Evolutionary conservation across 2,797 vertebrate genomes (phyloP), one percentile per base, ranked within the genome.

Genomic region (Alfaro cultratus): DNA sequence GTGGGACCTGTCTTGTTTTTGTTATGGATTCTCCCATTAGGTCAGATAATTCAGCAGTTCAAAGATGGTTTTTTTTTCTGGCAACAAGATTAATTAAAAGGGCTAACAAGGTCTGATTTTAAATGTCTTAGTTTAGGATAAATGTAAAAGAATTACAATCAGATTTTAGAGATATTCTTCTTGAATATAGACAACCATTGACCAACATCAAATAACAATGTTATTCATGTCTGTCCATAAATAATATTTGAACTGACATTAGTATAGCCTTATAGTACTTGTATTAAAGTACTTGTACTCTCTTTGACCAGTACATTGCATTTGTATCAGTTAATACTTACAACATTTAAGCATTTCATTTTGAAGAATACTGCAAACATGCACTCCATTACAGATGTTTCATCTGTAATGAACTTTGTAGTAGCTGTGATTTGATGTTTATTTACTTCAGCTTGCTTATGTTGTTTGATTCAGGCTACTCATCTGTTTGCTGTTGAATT

Each of bases 331-430:
- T 70, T 70, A 43, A 43, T 23, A 43, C 60, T 36, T 64, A 36
- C 60, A 64, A 41, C 36, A n/a, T 70, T 70, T 26, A 39, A 15
- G 67, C 39, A n/a, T 70, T 70, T 70, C 23, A 70, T 46, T 71
- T 71, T n/a, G 26, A 71, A 46, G 5, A 41, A 29, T 45, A 23
- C 45, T 71, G 41, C 13, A 71, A 71, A 46, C 11, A 71, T 45
- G 6, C 41, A 45, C 68, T n/a, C 41, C 68, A 45, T 51, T 51
- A 51, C 21, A 51, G 21, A 39, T 46, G 41, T 46, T 16, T 71
- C 68, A 71, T 71, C 26, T 29, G 41, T 45, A 43, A 71, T 13
- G 71, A 43, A 79, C 43, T 74, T 81, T 83, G 62, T 77, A 74
- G 57, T 16, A 67, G 76, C 64, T 80, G 21, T 12, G 21, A 71